These are phyloP conservation scores for Caenorhabditis sp. DNA, from an alignment of 2,888 invertebrate genomes.

Conservation along the genomic window DNA sequence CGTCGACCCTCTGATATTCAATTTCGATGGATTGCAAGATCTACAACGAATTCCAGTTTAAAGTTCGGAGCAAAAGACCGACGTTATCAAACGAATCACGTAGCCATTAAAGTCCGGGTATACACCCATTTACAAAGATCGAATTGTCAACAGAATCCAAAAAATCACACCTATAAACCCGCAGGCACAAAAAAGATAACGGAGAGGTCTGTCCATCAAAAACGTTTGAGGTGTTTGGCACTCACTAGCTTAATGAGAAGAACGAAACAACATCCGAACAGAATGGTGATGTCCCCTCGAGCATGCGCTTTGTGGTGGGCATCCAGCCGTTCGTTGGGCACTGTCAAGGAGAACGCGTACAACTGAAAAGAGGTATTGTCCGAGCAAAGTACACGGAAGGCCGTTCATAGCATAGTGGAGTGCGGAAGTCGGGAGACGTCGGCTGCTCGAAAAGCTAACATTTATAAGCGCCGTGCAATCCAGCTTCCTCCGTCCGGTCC, in stretches of 20 bases:
- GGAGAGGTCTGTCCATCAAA: background rate
- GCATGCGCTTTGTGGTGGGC: slow-evolving; percentile 78
- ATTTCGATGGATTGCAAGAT: slow-evolving; percentile 67
- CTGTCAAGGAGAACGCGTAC: slow-evolving; percentile 64
- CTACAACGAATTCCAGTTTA: slow-evolving; percentile 34
- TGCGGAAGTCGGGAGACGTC: slow-evolving; percentile 1
- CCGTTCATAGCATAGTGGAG: background rate
- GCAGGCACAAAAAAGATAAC: slow-evolving; percentile 1
- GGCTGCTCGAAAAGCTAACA: background rate
- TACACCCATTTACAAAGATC: slow-evolving; percentile 16
- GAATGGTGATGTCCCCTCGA: slow-evolving; percentile 75
- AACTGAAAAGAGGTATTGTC: slow-evolving; percentile 58
- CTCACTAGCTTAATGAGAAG: slow-evolving; percentile 73
- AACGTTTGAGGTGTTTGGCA: slow-evolving; percentile 11
- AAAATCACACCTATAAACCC: slow-evolving; percentile 41
- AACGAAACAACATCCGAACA: slow-evolving; percentile 75
- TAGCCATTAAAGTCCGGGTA: slow-evolving; percentile 8
- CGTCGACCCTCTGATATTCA: slow-evolving; percentile 68
- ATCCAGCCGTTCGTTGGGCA: slow-evolving; percentile 72
- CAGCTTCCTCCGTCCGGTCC: background rate
- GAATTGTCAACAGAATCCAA: slow-evolving; percentile 38
- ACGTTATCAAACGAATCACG: slow-evolving; percentile 19
- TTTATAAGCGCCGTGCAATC: background rate
- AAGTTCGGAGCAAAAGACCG: slow-evolving; percentile 29
- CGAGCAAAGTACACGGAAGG: background rate